phyloP scores from a whole-genome alignment of 1,140 invertebrate species.

The Euglossa dilemma region DNA sequence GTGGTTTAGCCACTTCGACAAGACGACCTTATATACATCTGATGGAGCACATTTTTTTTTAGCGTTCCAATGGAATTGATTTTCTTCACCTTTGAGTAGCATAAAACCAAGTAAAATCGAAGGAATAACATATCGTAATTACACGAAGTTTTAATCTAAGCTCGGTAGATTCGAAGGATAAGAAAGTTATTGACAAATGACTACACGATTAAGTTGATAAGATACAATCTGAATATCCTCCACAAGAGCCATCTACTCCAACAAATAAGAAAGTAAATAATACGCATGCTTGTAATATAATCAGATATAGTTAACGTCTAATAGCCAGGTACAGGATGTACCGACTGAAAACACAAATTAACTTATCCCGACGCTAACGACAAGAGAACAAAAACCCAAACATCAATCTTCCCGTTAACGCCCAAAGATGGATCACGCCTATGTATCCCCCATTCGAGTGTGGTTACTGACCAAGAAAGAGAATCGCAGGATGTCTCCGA shows the following conservation, averaged over 20 bases:
- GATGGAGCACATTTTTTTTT: neutral
- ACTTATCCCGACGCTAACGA: too few relatives aligned
- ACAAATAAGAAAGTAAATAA: too few relatives aligned
- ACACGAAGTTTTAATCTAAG: neutral
- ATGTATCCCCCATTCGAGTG: neutral
- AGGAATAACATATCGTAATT: neutral
- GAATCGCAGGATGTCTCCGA: slow-evolving; percentile 27
- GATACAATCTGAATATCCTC: too few relatives aligned
- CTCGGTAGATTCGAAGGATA: neutral
- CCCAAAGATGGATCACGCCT: slow-evolving; percentile 2
- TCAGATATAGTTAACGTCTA: neutral
- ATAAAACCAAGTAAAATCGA: neutral
- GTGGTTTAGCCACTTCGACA: neutral
- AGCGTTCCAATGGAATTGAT: neutral
- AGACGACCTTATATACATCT: neutral
- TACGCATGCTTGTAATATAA: too few relatives aligned
- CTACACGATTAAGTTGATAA: too few relatives aligned
- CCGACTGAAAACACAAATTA: neutral
- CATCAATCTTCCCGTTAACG: neutral
- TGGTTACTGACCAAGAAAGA: neutral
- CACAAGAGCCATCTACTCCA: too few relatives aligned
- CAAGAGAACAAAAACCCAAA: neutral
- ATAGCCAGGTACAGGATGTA: too few relatives aligned
- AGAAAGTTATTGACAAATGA: too few relatives aligned
- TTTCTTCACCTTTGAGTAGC: neutral